phyloP scores from a whole-genome alignment of 2,797 vertebrate species.

The Eurystomus glaucurus region DNA sequence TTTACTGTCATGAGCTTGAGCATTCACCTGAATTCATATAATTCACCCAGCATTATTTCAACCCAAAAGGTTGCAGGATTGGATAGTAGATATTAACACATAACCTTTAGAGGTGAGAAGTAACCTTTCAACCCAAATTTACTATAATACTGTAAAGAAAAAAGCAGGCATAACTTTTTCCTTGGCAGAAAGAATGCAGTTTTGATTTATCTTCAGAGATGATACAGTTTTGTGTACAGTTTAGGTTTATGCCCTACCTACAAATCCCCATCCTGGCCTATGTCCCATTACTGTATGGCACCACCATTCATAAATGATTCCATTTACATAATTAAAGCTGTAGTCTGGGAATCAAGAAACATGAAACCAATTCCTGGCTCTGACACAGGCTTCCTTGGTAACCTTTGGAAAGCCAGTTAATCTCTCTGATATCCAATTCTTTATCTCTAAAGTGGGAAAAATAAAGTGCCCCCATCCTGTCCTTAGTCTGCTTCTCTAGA shows the following conservation, averaged over 20 bases:
- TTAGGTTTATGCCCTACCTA: neutral
- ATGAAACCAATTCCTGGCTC: neutral
- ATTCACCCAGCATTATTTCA: neutral
- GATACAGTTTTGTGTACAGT: neutral
- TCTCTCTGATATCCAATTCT: neutral
- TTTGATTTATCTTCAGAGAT: neutral
- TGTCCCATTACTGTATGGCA: neutral
- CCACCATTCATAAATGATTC: neutral
- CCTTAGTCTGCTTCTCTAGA: neutral
- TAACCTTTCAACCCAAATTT: neutral
- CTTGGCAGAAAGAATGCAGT: neutral
- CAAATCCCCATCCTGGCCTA: neutral
- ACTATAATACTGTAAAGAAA: neutral
- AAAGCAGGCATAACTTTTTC: neutral
- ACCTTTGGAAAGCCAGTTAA: neutral
- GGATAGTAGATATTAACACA: neutral
- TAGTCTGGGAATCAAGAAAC: neutral
- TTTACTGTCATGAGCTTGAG: neutral
- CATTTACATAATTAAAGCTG: neutral
- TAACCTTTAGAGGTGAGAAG: neutral
- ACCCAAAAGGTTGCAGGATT: neutral
- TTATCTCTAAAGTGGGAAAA: neutral
- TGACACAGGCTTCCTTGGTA: neutral
- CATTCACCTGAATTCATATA: neutral
- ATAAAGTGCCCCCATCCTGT: neutral